These are phyloP conservation scores for Saturnia japonica DNA, from an alignment of 2,888 invertebrate genomes.

Conservation along the genomic window DNA sequence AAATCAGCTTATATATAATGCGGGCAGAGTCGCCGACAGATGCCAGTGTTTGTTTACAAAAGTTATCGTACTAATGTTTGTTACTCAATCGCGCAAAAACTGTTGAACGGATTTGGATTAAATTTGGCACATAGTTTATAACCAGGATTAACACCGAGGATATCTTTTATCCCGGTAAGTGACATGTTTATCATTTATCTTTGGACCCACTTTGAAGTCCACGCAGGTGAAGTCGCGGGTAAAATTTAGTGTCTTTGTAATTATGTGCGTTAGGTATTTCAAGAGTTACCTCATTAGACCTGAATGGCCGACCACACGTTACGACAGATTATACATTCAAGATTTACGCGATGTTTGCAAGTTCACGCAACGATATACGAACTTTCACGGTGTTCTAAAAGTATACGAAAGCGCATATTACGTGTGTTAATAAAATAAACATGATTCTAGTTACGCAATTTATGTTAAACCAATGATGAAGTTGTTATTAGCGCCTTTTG, in stretches of 20 bases:
- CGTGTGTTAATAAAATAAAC: conserved; percentile 27
- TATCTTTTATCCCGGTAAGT: too few relatives aligned
- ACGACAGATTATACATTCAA: conserved; percentile 24
- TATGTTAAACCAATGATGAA: conserved; percentile 8
- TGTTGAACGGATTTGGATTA: too few relatives aligned
- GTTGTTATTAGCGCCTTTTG: background rate
- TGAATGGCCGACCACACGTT: background rate
- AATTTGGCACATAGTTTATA: too few relatives aligned
- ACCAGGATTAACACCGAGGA: too few relatives aligned
- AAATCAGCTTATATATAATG: too few relatives aligned
- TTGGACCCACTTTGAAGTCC: too few relatives aligned
- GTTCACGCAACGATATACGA: conserved; percentile 27
- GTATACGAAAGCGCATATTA: conserved; percentile 29
- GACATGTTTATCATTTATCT: too few relatives aligned
- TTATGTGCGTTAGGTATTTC: background rate
- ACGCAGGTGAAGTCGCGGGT: background rate
- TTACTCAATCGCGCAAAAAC: too few relatives aligned
- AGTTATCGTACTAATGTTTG: too few relatives aligned
- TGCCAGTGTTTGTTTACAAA: background rate
- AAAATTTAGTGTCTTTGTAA: background rate
- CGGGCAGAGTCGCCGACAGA: background rate
- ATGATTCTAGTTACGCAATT: conserved; percentile 34
- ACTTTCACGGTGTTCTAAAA: conserved; percentile 25
- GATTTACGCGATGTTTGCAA: conserved; percentile 21
- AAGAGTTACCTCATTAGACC: background rate